phyloP scores from a whole-genome alignment of 2,797 vertebrate genomes.

The Typhlichthys subterraneus region DNA sequence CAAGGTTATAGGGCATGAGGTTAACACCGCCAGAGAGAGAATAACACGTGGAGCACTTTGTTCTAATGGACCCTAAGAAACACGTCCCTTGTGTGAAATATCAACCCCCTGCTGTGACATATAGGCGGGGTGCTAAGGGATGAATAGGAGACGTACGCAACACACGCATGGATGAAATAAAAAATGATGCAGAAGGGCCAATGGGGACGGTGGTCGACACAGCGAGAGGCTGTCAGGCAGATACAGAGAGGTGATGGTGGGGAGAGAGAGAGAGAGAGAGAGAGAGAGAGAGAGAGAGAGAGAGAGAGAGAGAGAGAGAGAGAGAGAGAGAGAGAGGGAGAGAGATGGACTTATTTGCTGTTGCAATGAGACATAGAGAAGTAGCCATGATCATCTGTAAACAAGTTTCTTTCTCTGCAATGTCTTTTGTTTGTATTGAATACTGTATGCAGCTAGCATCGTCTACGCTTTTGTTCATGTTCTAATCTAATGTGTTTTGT shows the following conservation, averaged over 20 bases:
- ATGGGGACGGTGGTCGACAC: slow-evolving; percentile 4
- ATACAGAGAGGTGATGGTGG: slow-evolving; percentile 19
- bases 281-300: slow-evolving; percentile 20
- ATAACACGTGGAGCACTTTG: slow-evolving; percentile 68
- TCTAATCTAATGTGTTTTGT: too few relatives aligned
- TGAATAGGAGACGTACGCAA: slow-evolving; percentile 33
- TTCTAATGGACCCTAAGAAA: slow-evolving; percentile 71
- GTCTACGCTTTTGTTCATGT: too few relatives aligned
- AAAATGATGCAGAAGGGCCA: slow-evolving; percentile 43
- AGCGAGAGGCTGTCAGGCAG: slow-evolving; percentile 28
- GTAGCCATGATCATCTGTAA: background rate
- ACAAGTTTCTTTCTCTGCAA: too few relatives aligned
- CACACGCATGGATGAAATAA: slow-evolving; percentile 52
- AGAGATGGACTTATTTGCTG: slow-evolving; percentile 34
- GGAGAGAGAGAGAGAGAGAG: slow-evolving; percentile 23
- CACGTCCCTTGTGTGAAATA: slow-evolving; percentile 63
- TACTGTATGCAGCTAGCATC: too few relatives aligned
- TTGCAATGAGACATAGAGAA: slow-evolving; percentile 1
- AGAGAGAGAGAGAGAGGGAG: slow-evolving; percentile 47
- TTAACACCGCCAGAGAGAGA: slow-evolving; percentile 64
- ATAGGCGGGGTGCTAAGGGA: slow-evolving; percentile 55
- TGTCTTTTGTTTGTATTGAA: too few relatives aligned
- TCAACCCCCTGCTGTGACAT: slow-evolving; percentile 67
- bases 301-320: slow-evolving; percentile 27
- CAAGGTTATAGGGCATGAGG: slow-evolving; percentile 55